Evolutionary conservation across 2,113 vertebrate species (phyloP).

Genomic region (Zapornia atra): DNA sequence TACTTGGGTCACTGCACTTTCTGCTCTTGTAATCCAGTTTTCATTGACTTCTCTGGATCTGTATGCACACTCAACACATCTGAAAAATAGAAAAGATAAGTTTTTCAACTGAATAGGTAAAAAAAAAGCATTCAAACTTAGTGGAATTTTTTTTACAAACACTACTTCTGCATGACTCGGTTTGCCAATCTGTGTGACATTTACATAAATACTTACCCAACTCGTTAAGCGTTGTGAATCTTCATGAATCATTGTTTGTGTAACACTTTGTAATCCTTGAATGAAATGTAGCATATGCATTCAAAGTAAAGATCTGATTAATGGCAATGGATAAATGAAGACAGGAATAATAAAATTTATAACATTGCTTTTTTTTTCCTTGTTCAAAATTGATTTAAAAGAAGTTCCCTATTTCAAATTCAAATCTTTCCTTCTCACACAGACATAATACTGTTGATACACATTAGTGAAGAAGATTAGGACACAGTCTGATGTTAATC

Average conservation of each 20-base stretch:
- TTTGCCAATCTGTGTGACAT: constrained; percentile 8
- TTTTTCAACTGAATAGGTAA: neutral
- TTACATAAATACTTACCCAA: constrained; percentile 32
- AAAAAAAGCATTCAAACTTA: neutral
- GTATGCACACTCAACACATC: neutral
- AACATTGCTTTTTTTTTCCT: neutral
- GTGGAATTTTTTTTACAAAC: neutral
- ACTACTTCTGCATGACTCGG: neutral
- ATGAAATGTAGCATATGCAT: neutral
- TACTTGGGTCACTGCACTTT: neutral
- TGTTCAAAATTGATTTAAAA: neutral
- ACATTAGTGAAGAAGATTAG: neutral
- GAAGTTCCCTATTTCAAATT: neutral
- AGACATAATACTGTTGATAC: neutral
- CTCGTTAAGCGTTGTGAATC: neutral
- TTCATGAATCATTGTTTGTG: constrained; percentile 34
- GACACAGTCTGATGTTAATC: neutral
- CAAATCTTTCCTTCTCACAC: neutral
- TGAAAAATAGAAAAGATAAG: neutral
- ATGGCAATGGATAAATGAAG: neutral
- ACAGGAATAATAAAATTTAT: neutral
- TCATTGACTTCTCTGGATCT: neutral
- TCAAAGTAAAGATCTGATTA: neutral
- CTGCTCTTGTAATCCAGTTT: neutral
- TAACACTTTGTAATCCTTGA: neutral